Percentiles rank a stretch among this genome's conserved stretches.
These are phyloP conservation scores for Seriola dumerili DNA, from an alignment of 2,113 vertebrate species.

Conservation along the genomic window DNA sequence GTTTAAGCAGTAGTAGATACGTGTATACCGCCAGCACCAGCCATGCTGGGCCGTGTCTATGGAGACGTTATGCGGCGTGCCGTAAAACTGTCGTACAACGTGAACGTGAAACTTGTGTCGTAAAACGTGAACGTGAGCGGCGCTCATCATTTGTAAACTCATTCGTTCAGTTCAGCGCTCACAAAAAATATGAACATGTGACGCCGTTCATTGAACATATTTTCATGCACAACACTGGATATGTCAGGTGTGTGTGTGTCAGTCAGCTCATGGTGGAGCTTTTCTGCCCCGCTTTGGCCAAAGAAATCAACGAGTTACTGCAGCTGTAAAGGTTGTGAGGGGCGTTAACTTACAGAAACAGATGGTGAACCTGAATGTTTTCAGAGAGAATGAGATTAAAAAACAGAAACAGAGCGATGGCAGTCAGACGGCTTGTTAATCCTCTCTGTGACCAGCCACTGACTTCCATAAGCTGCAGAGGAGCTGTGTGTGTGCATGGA, in stretches of 20 bases:
- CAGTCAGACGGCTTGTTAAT: constrained; percentile 41
- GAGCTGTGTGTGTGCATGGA: constrained; percentile 22
- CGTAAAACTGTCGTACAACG: no score
- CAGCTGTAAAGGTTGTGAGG: background rate
- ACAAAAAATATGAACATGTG: no score
- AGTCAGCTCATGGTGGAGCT: background rate
- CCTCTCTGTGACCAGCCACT: constrained; percentile 52
- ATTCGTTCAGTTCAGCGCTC: no score
- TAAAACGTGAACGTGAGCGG: no score
- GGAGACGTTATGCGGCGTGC: no score
- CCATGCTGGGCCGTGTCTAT: no score
- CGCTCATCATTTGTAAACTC: no score
- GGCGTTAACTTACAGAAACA: constrained; percentile 3
- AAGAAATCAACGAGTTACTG: background rate
- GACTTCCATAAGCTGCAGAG: constrained; percentile 45
- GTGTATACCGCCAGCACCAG: no score
- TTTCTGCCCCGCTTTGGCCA: background rate
- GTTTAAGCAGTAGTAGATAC: no score
- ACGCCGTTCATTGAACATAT: no score
- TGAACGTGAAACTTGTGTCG: no score
- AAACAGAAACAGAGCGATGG: constrained; percentile 8
- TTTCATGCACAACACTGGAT: no score
- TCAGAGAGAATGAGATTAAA: constrained; percentile 27
- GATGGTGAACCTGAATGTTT: constrained; percentile 20
- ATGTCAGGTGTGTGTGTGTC: background rate